Conservation (phyloP, 1,140 invertebrate genomes). For the Drosophila triauraria region DNA sequence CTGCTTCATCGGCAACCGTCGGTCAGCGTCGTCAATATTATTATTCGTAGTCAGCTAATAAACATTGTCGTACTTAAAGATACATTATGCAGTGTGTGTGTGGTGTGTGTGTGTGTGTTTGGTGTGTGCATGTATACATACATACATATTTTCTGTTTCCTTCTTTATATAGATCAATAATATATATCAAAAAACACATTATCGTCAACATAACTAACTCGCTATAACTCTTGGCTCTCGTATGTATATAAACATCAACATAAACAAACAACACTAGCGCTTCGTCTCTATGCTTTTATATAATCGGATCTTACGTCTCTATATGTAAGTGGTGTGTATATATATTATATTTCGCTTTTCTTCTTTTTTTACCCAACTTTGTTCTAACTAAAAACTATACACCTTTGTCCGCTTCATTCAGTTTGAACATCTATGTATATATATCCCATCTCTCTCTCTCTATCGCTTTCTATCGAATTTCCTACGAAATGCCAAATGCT, state of each 20-base stretch:
- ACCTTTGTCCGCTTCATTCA: conserved; percentile 66
- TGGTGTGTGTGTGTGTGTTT: conserved; percentile 18
- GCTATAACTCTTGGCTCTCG: conserved; percentile 77
- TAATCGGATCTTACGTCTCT: conserved; percentile 54
- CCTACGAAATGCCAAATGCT: conserved; percentile 45
- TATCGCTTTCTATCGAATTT: conserved; percentile 5
- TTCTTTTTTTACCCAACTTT: conserved; percentile 56
- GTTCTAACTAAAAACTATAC: conserved; percentile 82
- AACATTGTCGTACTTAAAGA: conserved; percentile 63
- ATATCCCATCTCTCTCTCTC: conserved; percentile 6
- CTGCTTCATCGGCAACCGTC: conserved; percentile 32
- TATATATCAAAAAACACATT: conserved; percentile 70
- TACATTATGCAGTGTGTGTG: conserved; percentile 29
- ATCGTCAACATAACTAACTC: conserved; percentile 80
- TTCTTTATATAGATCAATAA: conserved; percentile 47
- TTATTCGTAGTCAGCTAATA: conserved; percentile 58
- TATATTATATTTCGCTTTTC: conserved; percentile 34
- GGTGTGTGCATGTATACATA: conserved; percentile 43
- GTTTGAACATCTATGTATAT: conserved; percentile 44
- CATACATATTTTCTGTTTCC: conserved; percentile 11
- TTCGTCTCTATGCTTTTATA: conserved; percentile 44
- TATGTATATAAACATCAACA: conserved; percentile 75
- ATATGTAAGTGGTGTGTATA: conserved; percentile 54
- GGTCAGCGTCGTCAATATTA: conserved; percentile 32
- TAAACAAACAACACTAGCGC: conserved; percentile 80